A percentile compares a stretch with the other conserved stretches of the same genome.
Evolutionary conservation across 2,797 vertebrate genomes (phyloP).

Genomic region (Capromys pilorides): DNA sequence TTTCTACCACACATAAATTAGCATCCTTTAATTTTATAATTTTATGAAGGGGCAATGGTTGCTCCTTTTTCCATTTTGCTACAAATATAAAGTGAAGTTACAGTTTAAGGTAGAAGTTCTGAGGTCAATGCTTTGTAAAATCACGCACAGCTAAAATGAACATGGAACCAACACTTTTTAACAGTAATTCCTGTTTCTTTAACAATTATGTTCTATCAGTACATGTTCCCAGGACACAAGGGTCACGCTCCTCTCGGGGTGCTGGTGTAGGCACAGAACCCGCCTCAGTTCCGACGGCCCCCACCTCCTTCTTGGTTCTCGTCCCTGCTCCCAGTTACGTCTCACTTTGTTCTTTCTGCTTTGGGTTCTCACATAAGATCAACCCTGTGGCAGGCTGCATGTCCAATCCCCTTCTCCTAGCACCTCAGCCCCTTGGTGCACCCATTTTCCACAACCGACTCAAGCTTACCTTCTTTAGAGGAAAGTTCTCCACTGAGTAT

Average conservation of each 20-base stretch:
- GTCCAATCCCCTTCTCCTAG: not conserved
- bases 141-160: not conserved
- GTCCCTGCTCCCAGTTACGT: not conserved
- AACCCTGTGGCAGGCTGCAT: not conserved
- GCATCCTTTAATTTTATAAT: not conserved
- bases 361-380: not conserved
- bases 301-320: not conserved
- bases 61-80: slow-evolving; percentile 16
- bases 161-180: not conserved
- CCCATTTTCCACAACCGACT: not conserved
- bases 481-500: not conserved
- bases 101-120: not conserved
- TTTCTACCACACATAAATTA: not conserved
- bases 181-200: not conserved
- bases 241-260: not conserved
- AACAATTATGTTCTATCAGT: not conserved
- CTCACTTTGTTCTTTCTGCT: not conserved
- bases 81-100: slow-evolving; percentile 16
- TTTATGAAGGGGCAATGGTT: not conserved
- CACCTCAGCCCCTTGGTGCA: not conserved
- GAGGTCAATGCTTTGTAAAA: slow-evolving; percentile 36
- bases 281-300: not conserved
- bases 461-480: not conserved
- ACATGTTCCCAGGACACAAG: not conserved
- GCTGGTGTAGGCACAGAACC: not conserved